Evolutionary conservation across 2,113 vertebrate species (phyloP).

Genomic region (Uria aalge): DNA sequence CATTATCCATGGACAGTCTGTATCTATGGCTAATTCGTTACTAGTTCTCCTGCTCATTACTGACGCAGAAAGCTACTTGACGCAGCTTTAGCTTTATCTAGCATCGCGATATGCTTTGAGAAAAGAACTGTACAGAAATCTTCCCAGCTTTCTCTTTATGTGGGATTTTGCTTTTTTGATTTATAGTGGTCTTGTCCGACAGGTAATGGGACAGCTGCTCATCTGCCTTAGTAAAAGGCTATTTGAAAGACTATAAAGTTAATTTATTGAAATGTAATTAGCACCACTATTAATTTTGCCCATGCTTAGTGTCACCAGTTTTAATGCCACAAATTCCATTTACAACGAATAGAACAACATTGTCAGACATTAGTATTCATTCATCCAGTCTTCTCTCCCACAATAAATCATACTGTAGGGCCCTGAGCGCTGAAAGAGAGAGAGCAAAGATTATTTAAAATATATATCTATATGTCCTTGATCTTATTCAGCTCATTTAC

Average conservation of each 20-base stretch:
- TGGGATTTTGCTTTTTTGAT: conserved; percentile 19
- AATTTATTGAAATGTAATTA: conserved; percentile 71
- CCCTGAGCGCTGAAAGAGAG: background rate
- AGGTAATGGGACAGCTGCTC: background rate
- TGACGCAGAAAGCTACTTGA: background rate
- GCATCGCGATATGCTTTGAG: background rate
- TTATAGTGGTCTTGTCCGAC: conserved; percentile 14
- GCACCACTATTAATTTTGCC: conserved; percentile 63
- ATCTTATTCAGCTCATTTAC: conserved; percentile 28
- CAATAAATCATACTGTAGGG: background rate
- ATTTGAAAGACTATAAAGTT: conserved; percentile 60
- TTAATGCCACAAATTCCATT: conserved; percentile 50
- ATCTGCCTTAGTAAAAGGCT: conserved; percentile 50
- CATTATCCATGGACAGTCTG: background rate
- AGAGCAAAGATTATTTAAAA: background rate
- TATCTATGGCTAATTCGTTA: conserved; percentile 6
- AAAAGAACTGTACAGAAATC: background rate
- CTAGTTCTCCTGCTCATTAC: background rate
- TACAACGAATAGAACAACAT: conserved; percentile 21
- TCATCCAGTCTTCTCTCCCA: background rate
- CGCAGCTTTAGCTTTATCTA: background rate
- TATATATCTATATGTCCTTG: background rate
- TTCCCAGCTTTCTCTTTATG: background rate
- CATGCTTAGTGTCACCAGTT: conserved; percentile 54
- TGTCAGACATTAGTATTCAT: background rate